phyloP scores from a whole-genome alignment of 2,797 vertebrate species.

The Potorous gilbertii region DNA sequence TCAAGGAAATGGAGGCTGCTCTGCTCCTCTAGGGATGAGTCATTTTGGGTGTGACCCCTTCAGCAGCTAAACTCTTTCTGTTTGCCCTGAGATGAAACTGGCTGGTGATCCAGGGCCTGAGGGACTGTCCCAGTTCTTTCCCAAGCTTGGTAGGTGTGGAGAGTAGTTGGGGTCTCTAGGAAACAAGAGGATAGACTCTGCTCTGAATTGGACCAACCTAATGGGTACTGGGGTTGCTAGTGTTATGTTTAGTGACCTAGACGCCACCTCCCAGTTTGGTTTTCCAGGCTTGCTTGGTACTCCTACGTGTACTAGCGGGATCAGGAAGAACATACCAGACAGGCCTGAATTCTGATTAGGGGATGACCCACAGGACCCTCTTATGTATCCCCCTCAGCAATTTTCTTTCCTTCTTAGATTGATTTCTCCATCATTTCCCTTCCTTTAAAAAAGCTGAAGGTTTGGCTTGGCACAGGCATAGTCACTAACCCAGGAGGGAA shows the following conservation, averaged over 20 bases:
- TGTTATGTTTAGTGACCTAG: background rate
- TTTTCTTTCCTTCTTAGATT: background rate
- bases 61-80: conserved; percentile 17
- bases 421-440: background rate
- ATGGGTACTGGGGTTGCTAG: background rate
- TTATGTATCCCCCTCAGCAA: background rate
- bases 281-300: background rate
- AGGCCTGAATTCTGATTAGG: background rate
- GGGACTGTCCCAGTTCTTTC: conserved; percentile 11
- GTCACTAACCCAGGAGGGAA: background rate
- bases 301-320: background rate
- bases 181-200: background rate
- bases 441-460: background rate
- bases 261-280: background rate
- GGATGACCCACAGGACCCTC: background rate
- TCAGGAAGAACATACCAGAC: background rate
- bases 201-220: background rate
- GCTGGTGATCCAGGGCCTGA: background rate
- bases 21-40: conserved; percentile 30
- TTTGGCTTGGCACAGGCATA: background rate
- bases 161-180: background rate
- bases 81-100: conserved; percentile 33
- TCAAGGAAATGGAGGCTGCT: background rate
- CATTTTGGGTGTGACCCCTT: conserved; percentile 62
- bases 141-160: background rate